Base-by-base conservation (phyloP, 2,797 vertebrate species). In the Urocyon cinereoargenteus region DNA sequence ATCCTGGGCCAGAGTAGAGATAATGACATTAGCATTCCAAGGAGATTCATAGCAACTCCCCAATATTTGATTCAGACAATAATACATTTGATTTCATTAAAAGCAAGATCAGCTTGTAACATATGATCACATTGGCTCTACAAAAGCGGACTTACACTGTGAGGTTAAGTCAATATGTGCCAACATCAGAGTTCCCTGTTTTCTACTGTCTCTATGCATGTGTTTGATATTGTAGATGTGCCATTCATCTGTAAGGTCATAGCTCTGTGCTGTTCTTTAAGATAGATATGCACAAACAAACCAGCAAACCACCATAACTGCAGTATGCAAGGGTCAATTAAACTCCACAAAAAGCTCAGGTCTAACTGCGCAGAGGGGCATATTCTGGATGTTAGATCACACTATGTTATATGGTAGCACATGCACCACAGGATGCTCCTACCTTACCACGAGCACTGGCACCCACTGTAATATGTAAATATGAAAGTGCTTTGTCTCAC, bases 341-440 rank as follows among this genome's bases (percentile, higher is more conserved):
- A 92, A 79, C 28, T 21, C 12, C 68, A 28, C 1, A 49, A 34
- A 40, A 57, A 13, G 5, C 64, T 40, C 11, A 24, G 3, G 34
- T 53, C 72, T 57, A 64, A 75, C 11, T 5, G 14, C 21, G 12
- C 6, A n/a, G 34, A 45, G 40, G 7, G 26, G 15, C 19, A 36
- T 8, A 21, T 3, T 64, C 53, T 24, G 31, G 36, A 75, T 2
- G 1, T 21, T n/a, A 31, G 5, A 40, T 22, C 22, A 28, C 34
- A 21, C 28, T 19, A 7, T 6, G 15, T 5, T 36, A 61, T 0
- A 8, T 0, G 49, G 22, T 7, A 40, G 5, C n/a, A 26, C 0
- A 0, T 5, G 2, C 11, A 31, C 62, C 26, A 26, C 3, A 24
- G 12, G 55, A 70, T 31, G 31, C 34, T 40, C 36, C 24, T 40